A percentile compares a stretch with the other conserved stretches of the same genome.
Evolutionary conservation across 1,140 invertebrate species (phyloP).

Genomic region (Drosophila orena): DNA sequence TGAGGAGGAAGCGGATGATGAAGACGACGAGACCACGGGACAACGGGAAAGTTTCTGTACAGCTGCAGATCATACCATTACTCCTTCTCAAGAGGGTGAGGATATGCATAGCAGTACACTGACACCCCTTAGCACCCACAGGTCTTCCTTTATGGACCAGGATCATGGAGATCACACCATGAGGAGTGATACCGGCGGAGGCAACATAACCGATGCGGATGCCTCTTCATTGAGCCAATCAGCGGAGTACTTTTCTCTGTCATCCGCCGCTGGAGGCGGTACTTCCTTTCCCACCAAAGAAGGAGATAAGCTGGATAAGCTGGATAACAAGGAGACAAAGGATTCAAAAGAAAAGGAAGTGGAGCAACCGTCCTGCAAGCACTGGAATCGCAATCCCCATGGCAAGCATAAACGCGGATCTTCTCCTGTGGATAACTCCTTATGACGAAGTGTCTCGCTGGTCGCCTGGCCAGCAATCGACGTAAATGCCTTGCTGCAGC

Average conservation of each 20-base stretch:
- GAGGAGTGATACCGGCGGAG: constrained; percentile 52
- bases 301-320: constrained; percentile 9
- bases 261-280: constrained; percentile 42
- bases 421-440: constrained; percentile 66
- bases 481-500: constrained; percentile 81
- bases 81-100: constrained; percentile 58
- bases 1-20: constrained; percentile 42
- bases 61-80: constrained; percentile 72
- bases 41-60: constrained; percentile 70
- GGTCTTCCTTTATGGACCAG: constrained; percentile 36
- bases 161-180: constrained; percentile 62
- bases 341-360: constrained; percentile 13
- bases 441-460: constrained; percentile 85
- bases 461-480: constrained; percentile 85
- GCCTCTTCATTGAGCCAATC: constrained; percentile 79
- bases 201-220: constrained; percentile 62
- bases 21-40: constrained; percentile 62
- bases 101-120: constrained; percentile 71
- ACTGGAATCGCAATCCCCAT: constrained; percentile 64
- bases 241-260: constrained; percentile 78
- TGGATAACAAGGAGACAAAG: constrained; percentile 7
- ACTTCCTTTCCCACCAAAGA: constrained; percentile 19
- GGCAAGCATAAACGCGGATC: constrained; percentile 57
- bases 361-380: constrained; percentile 39
- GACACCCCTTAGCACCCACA: constrained; percentile 63